These are phyloP conservation scores for Equus przewalskii DNA, from an alignment of 2,113 vertebrate species.

Conservation along the genomic window DNA sequence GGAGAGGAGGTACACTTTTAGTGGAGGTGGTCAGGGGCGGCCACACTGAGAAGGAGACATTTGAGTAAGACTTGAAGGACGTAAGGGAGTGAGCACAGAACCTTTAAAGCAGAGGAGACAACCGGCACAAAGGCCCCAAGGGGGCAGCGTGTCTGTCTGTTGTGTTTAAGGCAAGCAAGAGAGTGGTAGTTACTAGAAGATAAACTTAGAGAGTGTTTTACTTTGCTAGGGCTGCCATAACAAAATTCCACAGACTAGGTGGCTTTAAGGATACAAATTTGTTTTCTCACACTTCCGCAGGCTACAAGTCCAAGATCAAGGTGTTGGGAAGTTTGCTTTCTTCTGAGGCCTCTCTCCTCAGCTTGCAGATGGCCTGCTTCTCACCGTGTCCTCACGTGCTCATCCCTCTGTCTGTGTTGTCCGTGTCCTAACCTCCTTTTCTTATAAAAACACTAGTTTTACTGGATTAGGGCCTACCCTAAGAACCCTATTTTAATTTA, in stretches of 20 bases:
- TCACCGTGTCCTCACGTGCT: neutral
- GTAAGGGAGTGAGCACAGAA: neutral
- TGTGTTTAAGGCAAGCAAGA: neutral
- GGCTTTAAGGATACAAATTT: neutral
- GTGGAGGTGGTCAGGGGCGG: neutral
- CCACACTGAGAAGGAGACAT: neutral
- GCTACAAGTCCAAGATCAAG: neutral
- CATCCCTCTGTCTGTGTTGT: neutral
- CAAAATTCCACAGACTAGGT: neutral
- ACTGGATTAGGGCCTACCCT: neutral
- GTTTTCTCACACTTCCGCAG: neutral
- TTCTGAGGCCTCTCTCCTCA: neutral
- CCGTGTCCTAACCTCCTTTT: neutral
- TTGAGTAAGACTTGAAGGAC: neutral
- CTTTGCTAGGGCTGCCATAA: neutral
- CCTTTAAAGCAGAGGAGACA: neutral
- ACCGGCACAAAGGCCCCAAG: neutral
- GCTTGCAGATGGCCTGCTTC: neutral
- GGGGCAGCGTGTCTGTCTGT: fast-evolving
- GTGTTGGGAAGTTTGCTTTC: neutral
- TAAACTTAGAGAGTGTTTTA: neutral
- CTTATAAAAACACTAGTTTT: neutral
- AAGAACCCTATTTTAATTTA: neutral
- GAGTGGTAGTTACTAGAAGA: neutral
- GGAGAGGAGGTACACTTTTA: neutral